Percentiles rank a stretch among this genome's conserved stretches.
Evolutionary conservation across 2,888 invertebrate species (phyloP).

Genomic region (Osmoderma eremita): DNA sequence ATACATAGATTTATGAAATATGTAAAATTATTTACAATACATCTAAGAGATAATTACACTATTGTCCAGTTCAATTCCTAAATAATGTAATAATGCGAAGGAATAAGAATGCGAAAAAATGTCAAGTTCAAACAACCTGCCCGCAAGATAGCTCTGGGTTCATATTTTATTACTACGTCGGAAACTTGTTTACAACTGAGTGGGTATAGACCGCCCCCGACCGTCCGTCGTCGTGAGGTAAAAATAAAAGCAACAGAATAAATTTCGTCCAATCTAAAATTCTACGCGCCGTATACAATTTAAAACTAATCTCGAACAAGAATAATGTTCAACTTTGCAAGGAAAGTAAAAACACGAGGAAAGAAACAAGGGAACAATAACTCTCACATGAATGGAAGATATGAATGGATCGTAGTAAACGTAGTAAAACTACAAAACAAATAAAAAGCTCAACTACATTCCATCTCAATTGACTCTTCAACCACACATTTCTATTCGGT

Average conservation of each 20-base stretch:
- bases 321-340: conserved; percentile 40
- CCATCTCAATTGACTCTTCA: conserved; percentile 53
- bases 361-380: conserved; percentile 50
- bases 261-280: conserved; percentile 30
- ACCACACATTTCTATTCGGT: conserved; percentile 40
- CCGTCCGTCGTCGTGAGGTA: conserved; percentile 23
- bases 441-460: conserved; percentile 62
- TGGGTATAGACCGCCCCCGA: conserved; percentile 30
- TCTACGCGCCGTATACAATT: conserved; percentile 22
- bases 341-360: conserved; percentile 33
- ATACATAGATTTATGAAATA: too few species aligned
- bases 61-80: background rate
- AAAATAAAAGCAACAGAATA: conserved; percentile 36
- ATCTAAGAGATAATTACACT: background rate
- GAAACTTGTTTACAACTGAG: conserved; percentile 36
- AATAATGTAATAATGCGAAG: conserved; percentile 7
- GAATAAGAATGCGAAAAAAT: conserved; percentile 24
- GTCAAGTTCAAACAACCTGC: conserved; percentile 39
- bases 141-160: conserved; percentile 30
- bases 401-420: conserved; percentile 62
- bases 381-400: conserved; percentile 58
- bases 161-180: conserved; percentile 39
- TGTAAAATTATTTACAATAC: too few species aligned
- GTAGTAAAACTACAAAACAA: conserved; percentile 65
- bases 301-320: conserved; percentile 37